Conservation (phyloP, 2,888 invertebrate species). For the Thysanoteuthis rhombus region DNA sequence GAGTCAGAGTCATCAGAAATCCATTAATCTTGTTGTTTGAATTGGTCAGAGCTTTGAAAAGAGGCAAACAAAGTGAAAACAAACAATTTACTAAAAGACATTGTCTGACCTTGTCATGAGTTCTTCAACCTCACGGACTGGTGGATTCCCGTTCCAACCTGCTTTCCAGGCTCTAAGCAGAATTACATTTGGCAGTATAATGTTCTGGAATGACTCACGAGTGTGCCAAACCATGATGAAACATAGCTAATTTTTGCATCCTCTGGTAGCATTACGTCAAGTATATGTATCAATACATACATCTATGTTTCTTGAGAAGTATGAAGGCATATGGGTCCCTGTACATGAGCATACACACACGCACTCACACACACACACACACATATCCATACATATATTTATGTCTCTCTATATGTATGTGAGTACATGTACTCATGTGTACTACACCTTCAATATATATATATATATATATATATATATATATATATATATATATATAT, state of each 20-base stretch:
- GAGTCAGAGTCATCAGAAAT: not conserved
- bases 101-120: not conserved
- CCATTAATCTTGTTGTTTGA: not conserved
- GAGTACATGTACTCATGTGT: no score
- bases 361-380: no score
- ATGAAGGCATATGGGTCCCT: not conserved
- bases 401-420: no score
- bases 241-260: not conserved
- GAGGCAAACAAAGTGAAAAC: not conserved
- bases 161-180: not conserved
- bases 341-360: not conserved
- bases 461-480: no score
- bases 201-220: not conserved
- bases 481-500: no score
- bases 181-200: not conserved
- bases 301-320: no score
- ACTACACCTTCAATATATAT: no score
- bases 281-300: no score
- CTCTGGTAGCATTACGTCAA: not conserved
- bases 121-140: not conserved
- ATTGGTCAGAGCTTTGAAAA: not conserved
- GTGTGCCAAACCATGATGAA: not conserved
- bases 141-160: not conserved
- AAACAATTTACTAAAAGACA: conserved; percentile 12
- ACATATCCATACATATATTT: no score